Percentiles rank a stretch among this genome's conserved stretches.
These are phyloP conservation scores for Penaeus monodon DNA, from an alignment of 2,888 invertebrate genomes.

Conservation along the genomic window DNA sequence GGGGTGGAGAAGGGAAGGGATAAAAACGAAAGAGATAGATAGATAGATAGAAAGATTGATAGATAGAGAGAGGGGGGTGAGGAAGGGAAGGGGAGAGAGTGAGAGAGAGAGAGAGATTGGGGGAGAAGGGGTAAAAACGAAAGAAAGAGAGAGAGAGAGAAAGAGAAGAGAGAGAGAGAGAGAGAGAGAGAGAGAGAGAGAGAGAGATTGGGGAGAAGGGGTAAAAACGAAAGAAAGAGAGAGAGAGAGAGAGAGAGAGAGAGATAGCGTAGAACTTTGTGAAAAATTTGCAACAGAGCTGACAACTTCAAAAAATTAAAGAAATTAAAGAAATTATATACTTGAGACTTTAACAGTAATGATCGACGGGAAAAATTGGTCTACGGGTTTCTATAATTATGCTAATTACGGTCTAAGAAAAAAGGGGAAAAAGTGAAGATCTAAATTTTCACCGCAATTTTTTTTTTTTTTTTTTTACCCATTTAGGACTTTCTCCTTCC, in stretches of 20 bases:
- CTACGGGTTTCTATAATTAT: no score
- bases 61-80: background rate
- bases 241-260: no score
- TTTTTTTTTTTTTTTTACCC: background rate
- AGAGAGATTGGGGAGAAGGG: background rate
- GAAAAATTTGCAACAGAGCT: background rate
- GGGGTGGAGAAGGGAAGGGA: background rate
- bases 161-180: background rate
- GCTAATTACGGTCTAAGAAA: no score
- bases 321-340: no score
- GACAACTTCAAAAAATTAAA: no score
- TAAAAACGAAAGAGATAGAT: conserved; percentile 27
- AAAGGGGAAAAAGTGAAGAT: no score
- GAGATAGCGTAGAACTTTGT: no score
- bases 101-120: background rate
- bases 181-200: background rate
- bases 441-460: no score
- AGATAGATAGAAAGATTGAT: background rate
- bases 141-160: conserved; percentile 12
- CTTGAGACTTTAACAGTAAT: no score
- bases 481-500: background rate
- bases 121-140: conserved; percentile 24
- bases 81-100: background rate
- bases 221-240: no score
- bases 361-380: no score